These are phyloP conservation scores for Metridium senile DNA, from an alignment of 92 coral and sea anemone species.

Conservation along the genomic window DNA sequence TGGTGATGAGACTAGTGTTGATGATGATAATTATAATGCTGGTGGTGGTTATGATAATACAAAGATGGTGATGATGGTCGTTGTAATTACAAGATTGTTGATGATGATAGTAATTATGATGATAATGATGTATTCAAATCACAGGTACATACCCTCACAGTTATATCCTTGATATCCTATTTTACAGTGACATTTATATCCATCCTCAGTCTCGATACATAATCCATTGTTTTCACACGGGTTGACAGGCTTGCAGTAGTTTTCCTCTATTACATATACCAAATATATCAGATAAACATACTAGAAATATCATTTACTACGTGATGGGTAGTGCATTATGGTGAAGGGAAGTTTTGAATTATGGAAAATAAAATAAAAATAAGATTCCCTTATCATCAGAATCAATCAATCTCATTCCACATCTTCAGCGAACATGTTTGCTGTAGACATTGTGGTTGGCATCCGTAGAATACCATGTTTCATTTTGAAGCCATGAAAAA, in stretches of 20 bases:
- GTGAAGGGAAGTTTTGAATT: no score
- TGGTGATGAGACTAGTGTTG: not conserved
- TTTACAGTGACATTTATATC: constrained; percentile 88
- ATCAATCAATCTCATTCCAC: no score
- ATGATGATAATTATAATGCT: not conserved
- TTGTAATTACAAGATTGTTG: no score
- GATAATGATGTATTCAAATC: not conserved
- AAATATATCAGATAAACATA: not conserved
- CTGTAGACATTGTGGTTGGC: no score
- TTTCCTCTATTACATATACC: constrained; percentile 52
- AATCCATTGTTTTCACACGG: constrained; percentile 87
- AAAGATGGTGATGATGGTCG: not conserved
- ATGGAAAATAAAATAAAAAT: no score
- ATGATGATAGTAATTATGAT: not conserved
- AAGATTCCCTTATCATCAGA: no score
- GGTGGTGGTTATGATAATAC: not conserved
- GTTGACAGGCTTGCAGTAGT: constrained; percentile 82
- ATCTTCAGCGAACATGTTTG: no score
- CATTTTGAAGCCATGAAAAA: no score
- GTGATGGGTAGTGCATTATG: no score
- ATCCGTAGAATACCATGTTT: no score
- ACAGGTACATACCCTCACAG: constrained; percentile 70
- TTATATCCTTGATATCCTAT: constrained; percentile 73
- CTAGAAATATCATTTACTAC: not conserved
- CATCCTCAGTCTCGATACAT: constrained; percentile 75